These are phyloP conservation scores for Kryphioiulus occultus DNA, from an alignment of 2,888 invertebrate species.

Conservation along the genomic window DNA sequence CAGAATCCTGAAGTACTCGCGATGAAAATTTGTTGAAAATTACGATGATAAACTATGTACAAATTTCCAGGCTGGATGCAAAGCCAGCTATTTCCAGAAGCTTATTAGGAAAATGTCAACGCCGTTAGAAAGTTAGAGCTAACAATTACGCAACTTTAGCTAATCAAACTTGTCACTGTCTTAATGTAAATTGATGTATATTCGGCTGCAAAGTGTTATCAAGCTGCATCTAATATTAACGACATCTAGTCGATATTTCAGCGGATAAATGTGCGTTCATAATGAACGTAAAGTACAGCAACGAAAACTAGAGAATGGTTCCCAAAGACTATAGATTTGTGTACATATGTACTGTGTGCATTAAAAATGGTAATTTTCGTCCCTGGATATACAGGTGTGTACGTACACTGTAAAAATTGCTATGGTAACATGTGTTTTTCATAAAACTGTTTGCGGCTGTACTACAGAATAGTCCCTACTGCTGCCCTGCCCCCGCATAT, in stretches of 20 bases:
- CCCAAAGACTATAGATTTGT: too few species aligned
- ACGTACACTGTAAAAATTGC: too few species aligned
- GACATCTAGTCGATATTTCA: background rate
- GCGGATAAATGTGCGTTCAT: background rate
- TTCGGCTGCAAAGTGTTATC: background rate
- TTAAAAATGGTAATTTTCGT: too few species aligned
- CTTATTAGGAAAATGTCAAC: background rate
- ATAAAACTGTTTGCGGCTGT: too few species aligned
- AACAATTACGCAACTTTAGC: background rate
- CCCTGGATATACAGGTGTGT: too few species aligned
- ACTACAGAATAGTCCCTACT: too few species aligned
- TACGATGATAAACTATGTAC: background rate
- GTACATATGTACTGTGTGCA: too few species aligned
- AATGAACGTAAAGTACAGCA: background rate
- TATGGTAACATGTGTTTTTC: too few species aligned
- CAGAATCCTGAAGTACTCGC: background rate
- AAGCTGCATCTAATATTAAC: background rate
- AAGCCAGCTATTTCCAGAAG: background rate
- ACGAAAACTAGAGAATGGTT: background rate
- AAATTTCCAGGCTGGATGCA: background rate
- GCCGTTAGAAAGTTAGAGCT: background rate
- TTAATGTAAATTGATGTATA: background rate
- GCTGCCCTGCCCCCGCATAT: too few species aligned
- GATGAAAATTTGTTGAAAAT: background rate
- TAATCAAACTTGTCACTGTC: background rate